Evolutionary conservation across 1,140 invertebrate genomes (phyloP), one percentile per base, ranked within the genome.

Genomic region (Cyrtorhinus lividipennis): DNA sequence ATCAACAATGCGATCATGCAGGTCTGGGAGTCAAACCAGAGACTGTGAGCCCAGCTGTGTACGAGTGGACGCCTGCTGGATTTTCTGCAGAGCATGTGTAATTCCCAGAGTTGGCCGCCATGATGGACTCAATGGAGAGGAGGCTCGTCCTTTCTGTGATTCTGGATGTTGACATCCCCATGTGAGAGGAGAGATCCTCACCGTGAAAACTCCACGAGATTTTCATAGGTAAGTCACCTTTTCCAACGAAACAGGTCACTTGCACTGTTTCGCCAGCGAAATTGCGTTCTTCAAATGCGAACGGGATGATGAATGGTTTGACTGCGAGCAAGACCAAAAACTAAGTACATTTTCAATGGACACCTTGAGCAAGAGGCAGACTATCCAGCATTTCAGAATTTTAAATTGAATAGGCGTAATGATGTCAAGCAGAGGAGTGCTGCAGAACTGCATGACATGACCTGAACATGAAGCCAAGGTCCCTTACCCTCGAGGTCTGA

Each of bases 201-300:
- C 56, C 81, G 67, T 85, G 81, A 64, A 84, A 80, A 8, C 76
- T 80, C 84, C 84, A 87, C 53, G 76, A 80, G 67, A 86, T 82
- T 53, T 76, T 77, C 30, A 86, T 76, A 26, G 84, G 85, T 23
- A 81, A 74, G 73, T 87, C 86, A 56, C 86, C 86, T 70, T 85
- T 83, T 70, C 79, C 80, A 61, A 87, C 82, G 27, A 81, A 81
- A 73, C 88, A 92, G 13, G 80, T 82, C 20, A 90, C 74, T 27
- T 72, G 69, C 3, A 69, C 69, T n/a, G 71, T 65, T 24, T 71
- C 67, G 26, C 72, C 73, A 44, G 69, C 65, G 62, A 66, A 64
- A 27, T 64, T 67, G 8, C 80, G 78, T 62, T 83, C 81, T 44
- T 79, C 80, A 66, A 84, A 83, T 62, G 77, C 74, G 67, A 84